These are phyloP conservation scores for Bradynema listronoti DNA, from an alignment of 1,140 invertebrate species.

Conservation along the genomic window DNA sequence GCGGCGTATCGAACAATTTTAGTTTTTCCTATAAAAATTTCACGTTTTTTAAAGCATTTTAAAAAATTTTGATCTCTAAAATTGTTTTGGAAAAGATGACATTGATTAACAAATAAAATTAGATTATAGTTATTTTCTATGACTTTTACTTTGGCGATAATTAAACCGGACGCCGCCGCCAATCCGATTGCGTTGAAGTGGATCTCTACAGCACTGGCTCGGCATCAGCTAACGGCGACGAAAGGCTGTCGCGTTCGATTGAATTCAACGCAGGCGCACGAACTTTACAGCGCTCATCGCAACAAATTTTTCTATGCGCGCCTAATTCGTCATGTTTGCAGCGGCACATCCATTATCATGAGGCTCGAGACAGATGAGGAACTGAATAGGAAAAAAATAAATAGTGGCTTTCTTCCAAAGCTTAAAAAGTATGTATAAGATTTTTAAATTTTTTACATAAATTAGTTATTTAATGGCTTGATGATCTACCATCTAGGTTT, in stretches of 20 bases:
- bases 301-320: slow-evolving; percentile 16
- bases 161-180: slow-evolving; percentile 27
- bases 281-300: slow-evolving; percentile 14
- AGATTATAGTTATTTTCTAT: no score
- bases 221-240: slow-evolving; percentile 10
- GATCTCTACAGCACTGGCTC: slow-evolving; percentile 8
- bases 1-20: no score
- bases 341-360: slow-evolving; percentile 20
- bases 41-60: no score
- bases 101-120: no score
- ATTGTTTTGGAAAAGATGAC: no score
- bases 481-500: no score
- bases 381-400: neutral
- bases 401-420: no score
- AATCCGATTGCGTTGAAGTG: slow-evolving; percentile 22
- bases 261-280: neutral
- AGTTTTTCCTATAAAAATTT: no score
- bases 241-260: slow-evolving; percentile 4
- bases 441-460: no score
- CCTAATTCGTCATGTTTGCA: slow-evolving; percentile 16
- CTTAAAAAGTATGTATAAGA: no score
- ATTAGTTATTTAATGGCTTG: no score
- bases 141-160: slow-evolving; percentile 20
- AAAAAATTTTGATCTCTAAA: no score
- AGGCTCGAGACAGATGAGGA: slow-evolving; percentile 12